These are phyloP conservation scores for Columbina picui DNA, from an alignment of 2,113 vertebrate species.

Conservation along the genomic window DNA sequence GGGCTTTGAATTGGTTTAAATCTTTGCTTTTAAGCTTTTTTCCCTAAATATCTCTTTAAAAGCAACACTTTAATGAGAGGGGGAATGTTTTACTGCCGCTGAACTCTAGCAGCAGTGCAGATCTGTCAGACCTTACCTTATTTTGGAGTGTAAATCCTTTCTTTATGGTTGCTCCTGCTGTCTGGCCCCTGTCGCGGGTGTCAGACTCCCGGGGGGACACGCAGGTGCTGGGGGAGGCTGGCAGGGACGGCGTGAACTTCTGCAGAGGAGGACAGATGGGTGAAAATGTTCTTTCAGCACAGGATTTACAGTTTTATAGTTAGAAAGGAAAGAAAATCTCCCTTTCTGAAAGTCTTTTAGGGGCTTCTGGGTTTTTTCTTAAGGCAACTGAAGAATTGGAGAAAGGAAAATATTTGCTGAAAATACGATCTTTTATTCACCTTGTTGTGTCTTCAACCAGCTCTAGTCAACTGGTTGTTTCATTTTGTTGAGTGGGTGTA, in stretches of 20 bases:
- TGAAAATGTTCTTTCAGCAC: background rate
- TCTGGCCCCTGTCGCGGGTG: background rate
- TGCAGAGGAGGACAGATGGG: background rate
- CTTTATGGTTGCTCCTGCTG: background rate
- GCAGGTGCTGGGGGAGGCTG: background rate
- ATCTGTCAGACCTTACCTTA: background rate
- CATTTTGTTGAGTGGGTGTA: background rate
- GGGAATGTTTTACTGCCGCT: background rate
- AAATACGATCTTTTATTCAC: background rate
- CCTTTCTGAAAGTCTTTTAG: background rate
- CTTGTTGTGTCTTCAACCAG: fast-evolving
- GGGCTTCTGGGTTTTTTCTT: background rate
- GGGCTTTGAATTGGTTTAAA: conserved; percentile 48
- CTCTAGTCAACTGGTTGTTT: background rate
- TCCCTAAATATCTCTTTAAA: conserved; percentile 11
- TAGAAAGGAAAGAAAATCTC: background rate
- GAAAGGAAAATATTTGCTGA: background rate
- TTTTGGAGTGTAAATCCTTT: conserved; percentile 12
- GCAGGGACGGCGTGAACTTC: background rate
- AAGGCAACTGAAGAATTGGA: background rate
- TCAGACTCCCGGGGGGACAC: background rate
- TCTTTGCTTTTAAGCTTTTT: conserved; percentile 53
- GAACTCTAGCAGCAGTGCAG: background rate
- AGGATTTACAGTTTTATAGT: background rate
- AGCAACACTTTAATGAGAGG: conserved; percentile 53